These are phyloP conservation scores for Protonibea diacanthus DNA, from an alignment of 2,797 vertebrate species.

Conservation along the genomic window DNA sequence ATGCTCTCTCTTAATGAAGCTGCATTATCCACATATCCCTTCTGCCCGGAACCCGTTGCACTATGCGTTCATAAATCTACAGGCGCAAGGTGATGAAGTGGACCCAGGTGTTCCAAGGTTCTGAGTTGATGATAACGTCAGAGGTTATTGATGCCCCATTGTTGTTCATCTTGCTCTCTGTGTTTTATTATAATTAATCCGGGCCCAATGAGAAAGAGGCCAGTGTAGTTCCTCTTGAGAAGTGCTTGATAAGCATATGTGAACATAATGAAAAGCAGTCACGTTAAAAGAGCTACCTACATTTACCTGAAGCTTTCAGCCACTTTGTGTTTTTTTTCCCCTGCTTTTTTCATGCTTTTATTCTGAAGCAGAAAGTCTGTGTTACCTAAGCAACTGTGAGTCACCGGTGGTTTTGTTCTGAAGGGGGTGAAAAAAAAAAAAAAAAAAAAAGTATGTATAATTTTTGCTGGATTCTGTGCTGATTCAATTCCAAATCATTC, in stretches of 20 bases:
- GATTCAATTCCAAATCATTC: slow-evolving; percentile 54
- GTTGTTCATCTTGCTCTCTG: slow-evolving; percentile 61
- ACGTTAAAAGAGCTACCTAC: neutral
- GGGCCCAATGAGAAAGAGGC: slow-evolving; percentile 50
- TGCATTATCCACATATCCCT: slow-evolving; percentile 68
- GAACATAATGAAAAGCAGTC: slow-evolving; percentile 24
- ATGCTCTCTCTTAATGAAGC: slow-evolving; percentile 77
- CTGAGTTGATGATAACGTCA: slow-evolving; percentile 77
- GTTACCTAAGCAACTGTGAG: slow-evolving; percentile 40
- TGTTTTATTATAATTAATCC: slow-evolving; percentile 74
- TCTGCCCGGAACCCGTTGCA: slow-evolving; percentile 57
- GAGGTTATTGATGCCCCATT: slow-evolving; percentile 79
- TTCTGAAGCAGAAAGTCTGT: neutral
- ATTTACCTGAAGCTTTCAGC: slow-evolving; percentile 18
- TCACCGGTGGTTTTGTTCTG: slow-evolving; percentile 16
- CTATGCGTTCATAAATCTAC: slow-evolving; percentile 76
- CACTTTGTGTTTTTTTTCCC: neutral
- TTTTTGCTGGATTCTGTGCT: slow-evolving; percentile 27
- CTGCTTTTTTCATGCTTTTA: neutral
- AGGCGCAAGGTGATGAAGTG: slow-evolving; percentile 79
- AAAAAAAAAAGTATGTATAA: neutral
- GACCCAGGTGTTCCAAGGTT: slow-evolving; percentile 82
- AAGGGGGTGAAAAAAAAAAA: neutral
- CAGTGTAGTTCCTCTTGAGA: slow-evolving; percentile 38
- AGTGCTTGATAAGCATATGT: slow-evolving; percentile 45